phyloP scores from a whole-genome alignment of 2,888 invertebrate genomes.

The Idaea straminata region DNA sequence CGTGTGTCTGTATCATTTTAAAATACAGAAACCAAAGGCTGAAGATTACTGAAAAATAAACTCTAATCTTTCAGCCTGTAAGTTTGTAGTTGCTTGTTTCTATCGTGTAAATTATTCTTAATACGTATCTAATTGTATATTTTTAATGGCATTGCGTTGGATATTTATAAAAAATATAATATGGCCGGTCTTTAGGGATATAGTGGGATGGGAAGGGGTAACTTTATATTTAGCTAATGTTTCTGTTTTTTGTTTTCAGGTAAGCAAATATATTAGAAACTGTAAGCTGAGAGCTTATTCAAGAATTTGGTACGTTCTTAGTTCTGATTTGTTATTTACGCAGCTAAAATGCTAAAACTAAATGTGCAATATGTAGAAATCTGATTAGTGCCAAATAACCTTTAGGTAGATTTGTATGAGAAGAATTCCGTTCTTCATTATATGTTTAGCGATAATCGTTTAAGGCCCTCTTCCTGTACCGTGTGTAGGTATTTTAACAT shows the following conservation, averaged over 20 bases:
- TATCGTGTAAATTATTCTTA: conserved; percentile 44
- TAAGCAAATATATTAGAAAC: conserved; percentile 27
- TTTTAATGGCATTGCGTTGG: conserved; percentile 60
- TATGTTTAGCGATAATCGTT: no score
- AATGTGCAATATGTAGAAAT: no score
- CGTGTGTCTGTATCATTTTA: conserved; percentile 47
- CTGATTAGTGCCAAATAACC: no score
- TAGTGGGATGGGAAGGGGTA: conserved; percentile 28
- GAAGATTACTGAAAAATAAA: conserved; percentile 8
- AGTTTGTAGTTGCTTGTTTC: conserved; percentile 35
- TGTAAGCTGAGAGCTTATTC: no score
- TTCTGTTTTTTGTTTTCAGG: conserved; percentile 42
- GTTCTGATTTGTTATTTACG: background rate
- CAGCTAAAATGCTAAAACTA: background rate
- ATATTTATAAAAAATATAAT: conserved; percentile 65
- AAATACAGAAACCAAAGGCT: conserved; percentile 31
- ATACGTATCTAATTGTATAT: conserved; percentile 51
- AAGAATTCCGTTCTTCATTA: no score
- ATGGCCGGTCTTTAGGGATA: conserved; percentile 45
- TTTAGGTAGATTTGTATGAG: no score
- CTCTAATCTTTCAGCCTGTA: conserved; percentile 33
- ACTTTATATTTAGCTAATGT: conserved; percentile 9
- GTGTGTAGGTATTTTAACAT: no score
- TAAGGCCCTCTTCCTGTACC: no score
- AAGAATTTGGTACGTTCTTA: background rate